Evolutionary conservation across 2,113 vertebrate genomes (phyloP), one percentile per base, ranked within the genome.

Genomic region (Cricetomys ansorgei): DNA sequence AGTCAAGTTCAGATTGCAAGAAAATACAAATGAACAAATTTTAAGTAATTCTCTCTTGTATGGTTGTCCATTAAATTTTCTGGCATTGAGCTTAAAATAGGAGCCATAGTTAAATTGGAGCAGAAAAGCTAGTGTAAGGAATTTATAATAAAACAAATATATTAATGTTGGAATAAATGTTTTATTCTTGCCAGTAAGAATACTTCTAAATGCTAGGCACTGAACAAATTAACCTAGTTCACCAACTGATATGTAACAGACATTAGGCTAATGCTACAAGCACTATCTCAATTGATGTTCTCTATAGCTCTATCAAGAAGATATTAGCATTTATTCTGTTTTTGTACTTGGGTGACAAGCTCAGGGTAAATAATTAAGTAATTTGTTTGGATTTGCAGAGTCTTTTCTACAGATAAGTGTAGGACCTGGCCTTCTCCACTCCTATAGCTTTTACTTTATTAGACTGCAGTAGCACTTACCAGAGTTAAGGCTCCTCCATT

Each of bases 121-220:
- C 40, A 91, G 7, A 77, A 7, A 89, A 77, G 16, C 16, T 91
- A 92, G 70, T 31, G 9, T 88, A 72, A 93, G 43, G 12, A 81
- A 86, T 93, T 96, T 81, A 67, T 16, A 92, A 31, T 81, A 94
- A 88, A 93, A 83, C 1, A 89, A 94, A 90, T 85, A 80, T 7
- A 72, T 67, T 79, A 13, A 69, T 43, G 62, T 37, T 84, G 84
- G 7, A 88, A 76, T 57, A 7, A 88, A 69, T 72, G 27, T 34
- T 91, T 92, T 83, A 93, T 94, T 94, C 59, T 88, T 80, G 72
- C 23, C 37, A 89, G 29, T 76, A 89, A 90, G 69, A 87, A 80
- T 83, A 90, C 40, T 75, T 73, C 23, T 75, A 70, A 75, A 6
- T 86, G 8, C 2, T 55, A 95, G 77, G n/a, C 4, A 25, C 27